Evolutionary conservation across 2,797 vertebrate species (phyloP), one percentile per base, ranked within the genome.

Genomic region (Oreonectes daqikongensis): DNA sequence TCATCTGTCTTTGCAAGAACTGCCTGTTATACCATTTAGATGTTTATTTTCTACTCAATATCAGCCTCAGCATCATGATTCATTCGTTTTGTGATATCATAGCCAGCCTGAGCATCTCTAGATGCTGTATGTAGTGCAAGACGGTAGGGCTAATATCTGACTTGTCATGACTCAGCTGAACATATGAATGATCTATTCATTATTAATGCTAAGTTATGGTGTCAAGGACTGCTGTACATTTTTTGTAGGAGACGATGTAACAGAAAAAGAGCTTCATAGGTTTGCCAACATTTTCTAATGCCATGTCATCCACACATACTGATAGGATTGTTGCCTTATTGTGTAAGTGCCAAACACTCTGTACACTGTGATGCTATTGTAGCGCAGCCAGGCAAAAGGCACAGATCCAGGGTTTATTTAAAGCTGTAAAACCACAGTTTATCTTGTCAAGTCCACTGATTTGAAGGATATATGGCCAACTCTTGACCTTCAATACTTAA

Each of bases 131-230:
- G 53, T 26, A 28, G 53, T 12, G 7, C 52, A 53, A 12, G 22
- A 24, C 9, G 10, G 53, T n/a, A 28, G 53, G 22, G 24, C 20
- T 1, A 22, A 50, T 60, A 18, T 72, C n/a, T 55, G 50, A 30
- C 32, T 69, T 42, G 30, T 6, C 15, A 20, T 72, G 69, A 72
- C 70, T 72, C n/a, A 46, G 40, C 57, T 22, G 26, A 46, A 46
- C 40, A 12, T 70, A 70, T 26, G 42, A 66, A 28, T 75, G 22
- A 55, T 40, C 38, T 65, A 40, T 28, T 50, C 60, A 78, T 78
- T 72, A n/a, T n/a, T 59, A 78, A 48, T 59, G 44, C 71, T 67
- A 46, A 66, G 30, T 78, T 59, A 72, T 72, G 24, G 17, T 38
- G 63, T 73, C 55, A 52, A 44, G 38, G 11, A 32, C 42, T 72